Conservation (phyloP, 1,140 invertebrate genomes). For the Anthonomus grandis region DNA sequence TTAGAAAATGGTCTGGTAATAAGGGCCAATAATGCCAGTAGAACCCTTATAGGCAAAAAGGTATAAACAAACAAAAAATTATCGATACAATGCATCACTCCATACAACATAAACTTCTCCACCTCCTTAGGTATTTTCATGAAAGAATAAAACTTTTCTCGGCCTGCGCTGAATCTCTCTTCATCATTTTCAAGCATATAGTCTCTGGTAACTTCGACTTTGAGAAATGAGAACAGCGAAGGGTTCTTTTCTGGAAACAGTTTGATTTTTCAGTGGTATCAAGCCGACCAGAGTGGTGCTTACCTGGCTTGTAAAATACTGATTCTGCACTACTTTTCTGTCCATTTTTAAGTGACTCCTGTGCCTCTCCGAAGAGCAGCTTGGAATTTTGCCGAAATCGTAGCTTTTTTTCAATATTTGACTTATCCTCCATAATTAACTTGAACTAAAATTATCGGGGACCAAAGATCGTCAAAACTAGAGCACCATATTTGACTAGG, state of each 20-base stretch:
- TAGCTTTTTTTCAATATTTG: no score
- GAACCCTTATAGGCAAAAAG: conserved; percentile 90
- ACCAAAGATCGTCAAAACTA: no score
- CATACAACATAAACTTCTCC: conserved; percentile 93
- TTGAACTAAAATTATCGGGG: no score
- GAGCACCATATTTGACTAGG: no score
- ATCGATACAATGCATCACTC: conserved; percentile 96
- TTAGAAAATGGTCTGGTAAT: conserved; percentile 66
- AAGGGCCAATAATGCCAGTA: conserved; percentile 80
- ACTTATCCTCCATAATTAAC: no score
- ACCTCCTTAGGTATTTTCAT: conserved; percentile 92
- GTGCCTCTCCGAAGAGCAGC: no score
- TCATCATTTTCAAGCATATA: conserved; percentile 93
- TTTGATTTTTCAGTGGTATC: no score
- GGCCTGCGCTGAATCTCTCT: conserved; percentile 84
- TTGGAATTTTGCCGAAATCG: no score
- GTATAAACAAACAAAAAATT: conserved; percentile 98
- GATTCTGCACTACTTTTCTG: no score
- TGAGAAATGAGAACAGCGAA: conserved; percentile 72
- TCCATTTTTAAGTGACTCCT: no score
- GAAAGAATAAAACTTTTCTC: conserved; percentile 96
- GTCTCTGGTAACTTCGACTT: conserved; percentile 83
- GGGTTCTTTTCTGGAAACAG: conserved; percentile 49
- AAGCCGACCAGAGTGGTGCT: no score
- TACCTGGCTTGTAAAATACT: no score